Base-by-base conservation (phyloP, 2,888 invertebrate genomes). In the Tinea pellionella region DNA sequence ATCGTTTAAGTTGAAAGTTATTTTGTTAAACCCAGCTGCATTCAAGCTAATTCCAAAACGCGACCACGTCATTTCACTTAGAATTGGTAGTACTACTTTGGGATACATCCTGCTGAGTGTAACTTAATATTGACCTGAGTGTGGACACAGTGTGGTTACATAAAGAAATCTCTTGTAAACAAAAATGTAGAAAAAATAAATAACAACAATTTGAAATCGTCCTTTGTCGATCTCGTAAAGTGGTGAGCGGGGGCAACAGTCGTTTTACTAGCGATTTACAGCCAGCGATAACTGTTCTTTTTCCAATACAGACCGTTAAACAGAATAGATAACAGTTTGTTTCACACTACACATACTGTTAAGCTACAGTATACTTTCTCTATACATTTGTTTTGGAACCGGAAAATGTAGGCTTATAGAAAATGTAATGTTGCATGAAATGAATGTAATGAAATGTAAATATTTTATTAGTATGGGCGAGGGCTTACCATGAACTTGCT, bases 271-370 rank as follows among this genome's bases (percentile, higher is more conserved):
- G 53, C 72, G 68, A 74, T 75, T 74, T 75, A 75, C 74, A 70
- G 66, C 66, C 68, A 60, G 62, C 70, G 68, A 69, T 71, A 72
- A 67, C 75, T 65, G 70, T 74, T 71, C 70, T 72, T 73, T 70
- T 68, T 66, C 69, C 68, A 71, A 69, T 68, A 70, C 63, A 61
- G 59, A 68, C 69, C 72, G 75, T 74, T 73, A 70, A 69, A 69
- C 63, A 66, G 66, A 67, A 66, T 66, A 66, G 68, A 68, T 68
- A 68, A 68, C 69, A 69, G 70, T 70, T 68, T 53, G 53, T 53
- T 53, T 53, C 53, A 53, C 53, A 53, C 53, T 53, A 12, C 11
- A 37, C n/a, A 53, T 53, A 24, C 12, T 53, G 53, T 19, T 53
- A 53, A 53, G 3, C 53, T 53, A 18, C 3, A 47, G n/a, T n/a